phyloP scores from a whole-genome alignment of 2,888 invertebrate species.

The Hydropsyche betteni region DNA sequence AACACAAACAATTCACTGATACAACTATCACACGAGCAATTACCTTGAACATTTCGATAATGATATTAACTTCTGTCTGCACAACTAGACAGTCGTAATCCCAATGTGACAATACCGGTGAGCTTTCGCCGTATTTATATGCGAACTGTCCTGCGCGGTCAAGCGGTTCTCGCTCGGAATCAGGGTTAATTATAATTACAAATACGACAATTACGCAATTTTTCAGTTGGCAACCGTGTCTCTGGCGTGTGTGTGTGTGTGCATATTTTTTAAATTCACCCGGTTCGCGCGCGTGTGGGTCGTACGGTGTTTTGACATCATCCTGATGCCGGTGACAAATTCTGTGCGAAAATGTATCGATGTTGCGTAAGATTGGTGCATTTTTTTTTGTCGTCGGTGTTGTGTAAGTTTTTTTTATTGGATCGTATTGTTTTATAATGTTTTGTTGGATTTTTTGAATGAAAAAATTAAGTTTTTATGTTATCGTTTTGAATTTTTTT shows the following conservation, averaged over 20 bases:
- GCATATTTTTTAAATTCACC: not conserved
- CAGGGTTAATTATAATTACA: conserved; percentile 25
- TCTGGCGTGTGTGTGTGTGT: not conserved
- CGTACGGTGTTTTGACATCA: conserved; percentile 3
- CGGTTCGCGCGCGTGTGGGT: not conserved
- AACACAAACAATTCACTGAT: too few relatives aligned
- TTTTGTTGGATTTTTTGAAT: too few relatives aligned
- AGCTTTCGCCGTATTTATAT: conserved; percentile 13
- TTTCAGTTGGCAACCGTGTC: not conserved
- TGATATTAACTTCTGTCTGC: not conserved
- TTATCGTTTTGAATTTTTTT: too few relatives aligned
- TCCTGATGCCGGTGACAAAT: not conserved
- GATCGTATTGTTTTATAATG: too few relatives aligned
- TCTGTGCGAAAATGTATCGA: too few relatives aligned
- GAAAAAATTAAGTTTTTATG: too few relatives aligned
- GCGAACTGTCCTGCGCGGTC: not conserved
- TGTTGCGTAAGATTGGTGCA: too few relatives aligned
- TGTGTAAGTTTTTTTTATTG: too few relatives aligned
- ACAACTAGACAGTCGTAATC: not conserved
- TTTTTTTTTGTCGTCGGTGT: too few relatives aligned
- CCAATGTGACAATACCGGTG: not conserved
- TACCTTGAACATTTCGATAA: conserved; percentile 1
- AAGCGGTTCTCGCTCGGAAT: not conserved
- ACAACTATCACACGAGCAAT: not conserved
- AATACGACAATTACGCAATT: conserved; percentile 10